Conservation (phyloP, 2,113 vertebrate species). For the Lates calcarifer region DNA sequence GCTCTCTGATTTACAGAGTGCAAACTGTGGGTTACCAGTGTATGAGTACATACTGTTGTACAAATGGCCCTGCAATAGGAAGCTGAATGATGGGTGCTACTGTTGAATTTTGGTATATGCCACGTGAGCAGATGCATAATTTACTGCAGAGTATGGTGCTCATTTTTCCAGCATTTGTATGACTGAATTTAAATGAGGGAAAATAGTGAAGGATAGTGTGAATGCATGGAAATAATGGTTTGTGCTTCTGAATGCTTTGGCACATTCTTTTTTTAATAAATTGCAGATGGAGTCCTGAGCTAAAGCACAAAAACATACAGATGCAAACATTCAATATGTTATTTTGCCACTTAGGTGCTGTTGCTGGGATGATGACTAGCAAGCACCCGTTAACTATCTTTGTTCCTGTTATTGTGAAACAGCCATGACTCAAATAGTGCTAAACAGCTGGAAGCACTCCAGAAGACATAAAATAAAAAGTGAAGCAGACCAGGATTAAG, state of each 20-base stretch:
- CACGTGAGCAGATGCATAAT: slow-evolving; percentile 8
- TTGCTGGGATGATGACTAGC: slow-evolving; percentile 10
- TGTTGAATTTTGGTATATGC: slow-evolving; percentile 11
- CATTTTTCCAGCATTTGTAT: slow-evolving; percentile 6
- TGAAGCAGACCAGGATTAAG: slow-evolving; percentile 9
- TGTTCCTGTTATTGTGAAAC: slow-evolving; percentile 39
- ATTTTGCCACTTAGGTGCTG: slow-evolving; percentile 12
- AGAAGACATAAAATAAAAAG: slow-evolving; percentile 38
- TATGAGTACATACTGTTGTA: slow-evolving; percentile 35
- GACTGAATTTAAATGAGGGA: slow-evolving; percentile 6
- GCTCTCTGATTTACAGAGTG: slow-evolving; percentile 64
- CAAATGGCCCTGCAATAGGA: slow-evolving; percentile 46
- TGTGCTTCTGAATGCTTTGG: not conserved
- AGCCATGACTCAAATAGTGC: slow-evolving; percentile 11
- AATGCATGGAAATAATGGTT: slow-evolving; percentile 6
- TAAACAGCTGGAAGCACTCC: slow-evolving; percentile 30
- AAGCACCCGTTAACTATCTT: slow-evolving; percentile 23
- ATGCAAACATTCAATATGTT: slow-evolving; percentile 11
- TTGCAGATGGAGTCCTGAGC: not conserved
- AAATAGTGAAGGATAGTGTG: not conserved
- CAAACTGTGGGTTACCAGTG: slow-evolving; percentile 59
- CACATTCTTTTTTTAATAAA: not conserved
- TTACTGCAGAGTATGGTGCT: slow-evolving; percentile 4
- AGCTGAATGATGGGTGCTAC: slow-evolving; percentile 19
- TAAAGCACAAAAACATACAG: slow-evolving; percentile 8